A percentile compares a stretch with the other conserved stretches of the same genome.
Conservation (phyloP, 2,113 vertebrate species). For the Zosterops japonicus region DNA sequence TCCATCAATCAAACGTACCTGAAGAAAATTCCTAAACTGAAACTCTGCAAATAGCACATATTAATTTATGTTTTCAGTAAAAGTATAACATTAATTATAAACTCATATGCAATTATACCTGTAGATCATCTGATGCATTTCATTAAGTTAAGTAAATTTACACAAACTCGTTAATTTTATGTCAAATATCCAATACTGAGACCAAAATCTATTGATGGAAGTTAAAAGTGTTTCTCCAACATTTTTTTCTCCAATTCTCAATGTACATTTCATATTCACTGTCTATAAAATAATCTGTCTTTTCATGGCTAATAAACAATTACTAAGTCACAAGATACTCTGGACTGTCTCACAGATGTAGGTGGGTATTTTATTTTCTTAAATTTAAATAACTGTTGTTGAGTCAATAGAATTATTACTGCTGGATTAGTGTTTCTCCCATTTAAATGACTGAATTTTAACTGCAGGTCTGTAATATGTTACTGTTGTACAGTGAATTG, state of each 20-base stretch:
- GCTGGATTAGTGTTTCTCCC: background rate
- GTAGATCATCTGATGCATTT: background rate
- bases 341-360: background rate
- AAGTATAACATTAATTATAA: background rate
- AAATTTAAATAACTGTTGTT: background rate
- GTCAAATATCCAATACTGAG: background rate
- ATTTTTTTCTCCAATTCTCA: background rate
- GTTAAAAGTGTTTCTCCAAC: background rate
- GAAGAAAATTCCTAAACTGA: background rate
- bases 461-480: background rate
- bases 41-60: background rate
- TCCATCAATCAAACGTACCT: background rate
- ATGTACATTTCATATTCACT: background rate
- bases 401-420: background rate
- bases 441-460: background rate
- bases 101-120: background rate
- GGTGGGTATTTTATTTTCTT: background rate
- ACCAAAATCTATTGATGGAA: background rate
- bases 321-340: background rate
- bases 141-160: background rate
- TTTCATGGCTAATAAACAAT: background rate
- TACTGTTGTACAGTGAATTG: background rate
- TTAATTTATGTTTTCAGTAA: background rate
- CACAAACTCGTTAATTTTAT: background rate
- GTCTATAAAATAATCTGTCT: background rate